Evolutionary conservation across 2,797 vertebrate genomes (phyloP).

Genomic region (Philypnodon macrostomus): DNA sequence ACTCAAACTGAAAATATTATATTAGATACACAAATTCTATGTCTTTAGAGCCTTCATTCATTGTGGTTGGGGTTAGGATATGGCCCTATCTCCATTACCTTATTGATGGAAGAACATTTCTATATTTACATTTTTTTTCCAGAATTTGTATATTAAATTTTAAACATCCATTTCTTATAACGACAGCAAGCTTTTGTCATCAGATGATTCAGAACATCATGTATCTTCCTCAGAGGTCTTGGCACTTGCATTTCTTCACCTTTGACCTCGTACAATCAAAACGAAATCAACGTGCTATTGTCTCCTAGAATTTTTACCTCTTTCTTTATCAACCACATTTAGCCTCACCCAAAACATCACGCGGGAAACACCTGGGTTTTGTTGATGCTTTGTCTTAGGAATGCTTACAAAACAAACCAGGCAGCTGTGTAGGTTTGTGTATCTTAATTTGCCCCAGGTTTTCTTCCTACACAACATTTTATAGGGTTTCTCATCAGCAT

Average conservation of each 20-base stretch:
- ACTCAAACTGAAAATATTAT: no score
- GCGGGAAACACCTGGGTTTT: constrained; percentile 69
- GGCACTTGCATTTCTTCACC: background rate
- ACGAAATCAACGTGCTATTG: background rate
- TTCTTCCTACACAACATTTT: constrained; percentile 28
- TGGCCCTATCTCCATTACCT: no score
- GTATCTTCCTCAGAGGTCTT: background rate
- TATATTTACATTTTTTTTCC: no score
- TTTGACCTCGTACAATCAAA: background rate
- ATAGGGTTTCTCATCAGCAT: constrained; percentile 43
- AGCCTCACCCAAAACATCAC: constrained; percentile 67
- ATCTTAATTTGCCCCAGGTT: constrained; percentile 15
- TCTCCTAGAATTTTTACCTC: background rate
- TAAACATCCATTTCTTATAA: no score
- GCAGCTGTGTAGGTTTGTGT: constrained; percentile 50
- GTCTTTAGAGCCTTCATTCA: no score
- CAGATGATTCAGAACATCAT: no score
- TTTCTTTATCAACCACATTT: constrained; percentile 55
- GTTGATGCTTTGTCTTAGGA: constrained; percentile 67
- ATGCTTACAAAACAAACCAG: constrained; percentile 80
- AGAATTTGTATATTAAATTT: no score
- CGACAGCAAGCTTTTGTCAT: no score
- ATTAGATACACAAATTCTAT: no score
- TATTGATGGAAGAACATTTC: no score
- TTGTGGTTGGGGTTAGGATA: no score